A percentile compares a stretch with the other conserved stretches of the same genome.
These are phyloP conservation scores for Pseudorhombus dupliciocellatus DNA, from an alignment of 2,113 vertebrate genomes.

Conservation along the genomic window DNA sequence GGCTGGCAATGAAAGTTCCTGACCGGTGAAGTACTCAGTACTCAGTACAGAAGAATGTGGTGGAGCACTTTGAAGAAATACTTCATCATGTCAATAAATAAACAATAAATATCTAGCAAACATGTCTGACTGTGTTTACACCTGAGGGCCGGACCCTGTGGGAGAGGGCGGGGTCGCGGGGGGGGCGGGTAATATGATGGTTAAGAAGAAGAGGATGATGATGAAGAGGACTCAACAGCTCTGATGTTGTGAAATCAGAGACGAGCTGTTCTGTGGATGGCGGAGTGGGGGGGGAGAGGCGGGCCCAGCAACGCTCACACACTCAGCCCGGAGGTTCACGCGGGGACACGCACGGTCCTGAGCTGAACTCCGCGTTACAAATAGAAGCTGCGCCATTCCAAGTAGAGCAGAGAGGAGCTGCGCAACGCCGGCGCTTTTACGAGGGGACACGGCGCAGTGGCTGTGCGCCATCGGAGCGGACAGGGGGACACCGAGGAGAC, in stretches of 20 bases:
- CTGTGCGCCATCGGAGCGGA: neutral
- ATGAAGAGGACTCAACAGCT: conserved; percentile 31
- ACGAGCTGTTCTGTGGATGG: conserved; percentile 51
- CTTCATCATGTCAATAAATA: too few species aligned
- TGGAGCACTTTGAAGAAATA: neutral
- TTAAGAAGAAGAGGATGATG: conserved; percentile 30
- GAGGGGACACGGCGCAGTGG: neutral
- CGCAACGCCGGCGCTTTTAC: neutral
- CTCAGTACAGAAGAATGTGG: too few species aligned
- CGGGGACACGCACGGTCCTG: conserved; percentile 78
- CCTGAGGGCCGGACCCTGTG: conserved; percentile 34
- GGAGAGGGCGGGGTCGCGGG: conserved; percentile 28
- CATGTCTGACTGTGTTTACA: conserved; percentile 4
- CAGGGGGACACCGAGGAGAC: too few species aligned
- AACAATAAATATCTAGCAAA: too few species aligned
- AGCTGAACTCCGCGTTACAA: conserved; percentile 81
- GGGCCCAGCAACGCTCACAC: conserved; percentile 21
- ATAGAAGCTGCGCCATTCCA: conserved; percentile 75
- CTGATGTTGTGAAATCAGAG: conserved; percentile 42
- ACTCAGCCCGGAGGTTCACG: conserved; percentile 70
- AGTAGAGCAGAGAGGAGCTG: conserved; percentile 71
- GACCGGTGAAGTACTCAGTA: too few species aligned
- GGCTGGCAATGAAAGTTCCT: too few species aligned
- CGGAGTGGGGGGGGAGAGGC: conserved; percentile 7
- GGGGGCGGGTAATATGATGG: conserved; percentile 46